Percentiles rank a stretch among this genome's conserved stretches.
phyloP scores from a whole-genome alignment of 2,888 invertebrate genomes.

The Lycophotia porphyrea region DNA sequence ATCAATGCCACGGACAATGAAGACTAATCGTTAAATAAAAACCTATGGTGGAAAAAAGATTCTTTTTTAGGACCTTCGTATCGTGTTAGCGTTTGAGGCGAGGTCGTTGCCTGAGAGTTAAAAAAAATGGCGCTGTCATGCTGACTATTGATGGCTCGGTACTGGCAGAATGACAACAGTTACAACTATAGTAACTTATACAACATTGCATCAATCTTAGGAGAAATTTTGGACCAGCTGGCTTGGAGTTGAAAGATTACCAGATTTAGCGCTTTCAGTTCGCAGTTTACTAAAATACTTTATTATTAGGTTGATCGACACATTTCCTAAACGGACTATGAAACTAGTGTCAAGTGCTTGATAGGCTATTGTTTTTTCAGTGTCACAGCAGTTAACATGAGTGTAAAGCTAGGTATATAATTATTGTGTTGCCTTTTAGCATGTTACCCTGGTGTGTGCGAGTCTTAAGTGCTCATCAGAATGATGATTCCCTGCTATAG shows the following conservation, averaged over 20 bases:
- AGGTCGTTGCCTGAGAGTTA: constrained; percentile 82
- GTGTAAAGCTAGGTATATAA: not conserved
- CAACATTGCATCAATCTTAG: constrained; percentile 43
- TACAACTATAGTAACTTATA: constrained; percentile 76
- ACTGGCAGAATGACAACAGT: constrained; percentile 79
- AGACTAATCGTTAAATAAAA: constrained; percentile 75
- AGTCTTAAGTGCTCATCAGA: not conserved
- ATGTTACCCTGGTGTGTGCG: not conserved
- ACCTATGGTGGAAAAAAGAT: constrained; percentile 69
- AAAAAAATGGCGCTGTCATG: constrained; percentile 78
- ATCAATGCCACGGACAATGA: constrained; percentile 83
- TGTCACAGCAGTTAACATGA: not conserved
- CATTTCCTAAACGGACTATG: not conserved
- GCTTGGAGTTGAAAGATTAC: constrained; percentile 25
- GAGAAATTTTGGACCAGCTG: constrained; percentile 24
- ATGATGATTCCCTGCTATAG: not conserved
- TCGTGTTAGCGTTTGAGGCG: constrained; percentile 69
- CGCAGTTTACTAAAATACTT: not conserved
- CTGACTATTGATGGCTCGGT: constrained; percentile 81
- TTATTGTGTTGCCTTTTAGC: not conserved
- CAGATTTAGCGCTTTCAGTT: constrained; percentile 24
- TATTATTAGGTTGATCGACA: not conserved
- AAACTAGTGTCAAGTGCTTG: not conserved
- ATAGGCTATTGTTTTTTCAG: not conserved
- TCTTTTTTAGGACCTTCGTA: constrained; percentile 73